Evolutionary conservation across 1,140 invertebrate species (phyloP).

Genomic region (Euwallacea similis): DNA sequence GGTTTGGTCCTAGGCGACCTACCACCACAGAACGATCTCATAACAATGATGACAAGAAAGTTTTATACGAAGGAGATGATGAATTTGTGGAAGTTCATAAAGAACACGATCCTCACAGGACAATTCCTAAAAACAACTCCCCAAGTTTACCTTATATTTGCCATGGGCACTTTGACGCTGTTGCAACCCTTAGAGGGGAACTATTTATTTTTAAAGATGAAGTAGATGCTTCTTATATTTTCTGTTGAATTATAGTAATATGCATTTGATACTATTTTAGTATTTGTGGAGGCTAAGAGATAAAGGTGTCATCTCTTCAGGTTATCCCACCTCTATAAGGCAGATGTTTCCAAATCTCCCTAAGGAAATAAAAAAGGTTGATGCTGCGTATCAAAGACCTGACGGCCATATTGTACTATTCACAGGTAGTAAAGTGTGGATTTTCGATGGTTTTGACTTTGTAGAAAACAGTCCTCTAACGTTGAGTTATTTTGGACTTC

Average conservation of each 20-base stretch:
- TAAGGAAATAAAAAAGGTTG: constrained; percentile 61
- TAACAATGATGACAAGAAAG: not conserved
- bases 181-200: constrained; percentile 67
- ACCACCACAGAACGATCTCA: not conserved
- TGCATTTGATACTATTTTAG: constrained; percentile 46
- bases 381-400: constrained; percentile 74
- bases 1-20: constrained; percentile 6
- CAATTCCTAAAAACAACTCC: constrained; percentile 44
- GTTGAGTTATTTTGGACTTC: constrained; percentile 63
- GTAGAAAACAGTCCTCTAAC: constrained; percentile 60
- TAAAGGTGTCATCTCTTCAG: constrained; percentile 56
- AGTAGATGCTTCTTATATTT: constrained; percentile 51
- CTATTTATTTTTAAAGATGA: constrained; percentile 75
- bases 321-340: constrained; percentile 64
- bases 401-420: constrained; percentile 78
- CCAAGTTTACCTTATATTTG: constrained; percentile 60
- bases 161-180: constrained; percentile 67
- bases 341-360: constrained; percentile 67
- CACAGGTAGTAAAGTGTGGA: constrained; percentile 66
- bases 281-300: constrained; percentile 65
- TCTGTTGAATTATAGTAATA: not conserved
- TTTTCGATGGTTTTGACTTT: constrained; percentile 64
- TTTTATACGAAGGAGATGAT: constrained; percentile 54
- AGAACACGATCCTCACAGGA: constrained; percentile 48
- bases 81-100: constrained; percentile 57